phyloP scores from a whole-genome alignment of 1,140 invertebrate genomes.

The Ericerus pela region DNA sequence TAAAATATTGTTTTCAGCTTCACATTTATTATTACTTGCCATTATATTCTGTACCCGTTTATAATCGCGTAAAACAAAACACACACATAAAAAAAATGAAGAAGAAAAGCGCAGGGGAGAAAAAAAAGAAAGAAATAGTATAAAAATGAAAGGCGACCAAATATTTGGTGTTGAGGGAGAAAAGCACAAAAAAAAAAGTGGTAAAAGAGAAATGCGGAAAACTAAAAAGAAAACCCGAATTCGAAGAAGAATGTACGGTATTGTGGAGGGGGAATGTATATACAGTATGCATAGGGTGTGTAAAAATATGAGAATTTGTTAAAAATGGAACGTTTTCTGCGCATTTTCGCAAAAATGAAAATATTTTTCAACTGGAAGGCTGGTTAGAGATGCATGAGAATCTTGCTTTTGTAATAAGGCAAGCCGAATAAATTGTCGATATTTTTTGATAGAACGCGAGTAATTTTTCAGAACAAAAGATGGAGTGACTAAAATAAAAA shows the following conservation, averaged over 20 bases:
- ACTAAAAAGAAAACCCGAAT: background rate
- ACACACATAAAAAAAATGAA: background rate
- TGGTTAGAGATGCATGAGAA: too few relatives aligned
- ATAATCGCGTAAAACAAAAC: slow-evolving; percentile 12
- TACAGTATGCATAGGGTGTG: too few relatives aligned
- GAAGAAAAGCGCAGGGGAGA: background rate
- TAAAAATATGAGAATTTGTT: slow-evolving; percentile 1
- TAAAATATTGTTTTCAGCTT: slow-evolving; percentile 10
- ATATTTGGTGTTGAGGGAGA: too few relatives aligned
- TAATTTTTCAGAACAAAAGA: too few relatives aligned
- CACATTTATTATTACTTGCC: slow-evolving; percentile 12
- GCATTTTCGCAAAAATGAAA: slow-evolving; percentile 8
- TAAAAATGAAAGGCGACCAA: background rate
- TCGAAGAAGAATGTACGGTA: background rate
- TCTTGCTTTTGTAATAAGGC: too few relatives aligned
- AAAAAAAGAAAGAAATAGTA: background rate
- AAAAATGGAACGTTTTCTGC: background rate
- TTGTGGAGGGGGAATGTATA: background rate
- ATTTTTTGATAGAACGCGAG: too few relatives aligned
- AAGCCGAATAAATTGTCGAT: too few relatives aligned
- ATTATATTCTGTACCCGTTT: slow-evolving; percentile 8
- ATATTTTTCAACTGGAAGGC: too few relatives aligned
- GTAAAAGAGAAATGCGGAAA: background rate
- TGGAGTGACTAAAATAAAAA: too few relatives aligned
- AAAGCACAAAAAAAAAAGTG: background rate